Evolutionary conservation across 64 coral and sea anemone species (phyloP).

Genomic region (Montipora efflorescens): DNA sequence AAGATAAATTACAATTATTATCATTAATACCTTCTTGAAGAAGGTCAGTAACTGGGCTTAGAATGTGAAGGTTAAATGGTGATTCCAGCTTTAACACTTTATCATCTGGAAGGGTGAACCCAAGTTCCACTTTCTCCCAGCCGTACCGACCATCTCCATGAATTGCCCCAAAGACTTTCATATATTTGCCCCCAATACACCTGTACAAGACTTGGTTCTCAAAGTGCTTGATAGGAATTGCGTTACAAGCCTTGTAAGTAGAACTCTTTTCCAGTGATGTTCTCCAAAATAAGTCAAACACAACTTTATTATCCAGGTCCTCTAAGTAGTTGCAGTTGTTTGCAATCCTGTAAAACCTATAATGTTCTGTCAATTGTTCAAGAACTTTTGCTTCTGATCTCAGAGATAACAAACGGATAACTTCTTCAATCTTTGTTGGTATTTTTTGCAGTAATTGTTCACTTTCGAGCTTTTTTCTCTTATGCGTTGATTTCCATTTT

Average conservation of each 20-base stretch:
- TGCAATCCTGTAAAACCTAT: no score
- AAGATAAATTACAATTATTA: background rate
- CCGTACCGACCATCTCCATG: background rate
- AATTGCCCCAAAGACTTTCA: conserved; percentile 21
- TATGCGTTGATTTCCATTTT: background rate
- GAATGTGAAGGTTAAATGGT: background rate
- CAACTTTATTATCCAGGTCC: background rate
- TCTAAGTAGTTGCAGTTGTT: background rate
- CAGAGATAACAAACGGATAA: conserved; percentile 1
- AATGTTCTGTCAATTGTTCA: background rate
- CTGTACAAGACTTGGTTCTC: conserved; percentile 29
- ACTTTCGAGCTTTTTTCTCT: background rate
- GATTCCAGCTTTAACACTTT: background rate
- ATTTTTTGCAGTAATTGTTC: no score
- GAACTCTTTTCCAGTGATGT: conserved; percentile 24
- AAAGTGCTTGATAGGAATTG: conserved; percentile 28
- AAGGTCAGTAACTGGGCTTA: conserved; percentile 41
- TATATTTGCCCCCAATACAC: background rate
- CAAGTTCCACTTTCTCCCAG: background rate
- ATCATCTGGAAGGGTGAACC: conserved; percentile 55
- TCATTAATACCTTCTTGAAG: conserved; percentile 40
- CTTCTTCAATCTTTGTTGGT: background rate
- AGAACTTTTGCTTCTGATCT: conserved; percentile 54
- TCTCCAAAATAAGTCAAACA: conserved; percentile 34
- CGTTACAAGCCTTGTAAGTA: background rate